Evolutionary conservation across 1,140 invertebrate genomes (phyloP).

Genomic region (Copidosoma floridanum): DNA sequence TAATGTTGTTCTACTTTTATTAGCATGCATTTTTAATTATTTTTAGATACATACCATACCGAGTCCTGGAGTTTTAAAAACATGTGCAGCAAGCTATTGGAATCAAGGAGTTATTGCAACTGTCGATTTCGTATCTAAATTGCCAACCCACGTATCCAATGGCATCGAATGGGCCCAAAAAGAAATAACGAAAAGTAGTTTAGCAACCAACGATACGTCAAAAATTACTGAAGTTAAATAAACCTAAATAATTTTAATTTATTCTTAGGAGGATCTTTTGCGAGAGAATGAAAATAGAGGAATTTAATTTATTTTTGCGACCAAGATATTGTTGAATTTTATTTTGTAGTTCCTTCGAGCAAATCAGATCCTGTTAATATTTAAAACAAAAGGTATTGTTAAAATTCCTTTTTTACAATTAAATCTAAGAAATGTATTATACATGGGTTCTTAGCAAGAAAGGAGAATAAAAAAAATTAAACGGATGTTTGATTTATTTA

Average conservation of each 20-base stretch:
- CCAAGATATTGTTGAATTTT: not conserved
- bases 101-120: conserved; percentile 31
- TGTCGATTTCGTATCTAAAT: conserved; percentile 28
- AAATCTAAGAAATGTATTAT: not conserved
- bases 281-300: not conserved
- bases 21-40: too few relatives aligned
- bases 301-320: not conserved
- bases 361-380: too few relatives aligned
- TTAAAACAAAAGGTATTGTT: too few relatives aligned
- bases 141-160: conserved; percentile 28
- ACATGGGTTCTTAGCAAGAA: too few relatives aligned
- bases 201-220: not conserved
- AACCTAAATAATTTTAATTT: conserved; percentile 5
- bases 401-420: too few relatives aligned
- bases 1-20: too few relatives aligned
- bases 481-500: not conserved
- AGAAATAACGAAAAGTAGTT: conserved; percentile 14
- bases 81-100: conserved; percentile 20
- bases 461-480: too few relatives aligned
- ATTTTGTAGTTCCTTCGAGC: too few relatives aligned
- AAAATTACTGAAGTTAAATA: not conserved
- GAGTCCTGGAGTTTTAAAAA: conserved; percentile 19
- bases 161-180: conserved; percentile 24
- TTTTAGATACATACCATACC: conserved; percentile 11
- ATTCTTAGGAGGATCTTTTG: conserved; percentile 2